Evolutionary conservation across 2,797 vertebrate genomes (phyloP), one percentile per base, ranked within the genome.

Genomic region (Iguana delicatissima): DNA sequence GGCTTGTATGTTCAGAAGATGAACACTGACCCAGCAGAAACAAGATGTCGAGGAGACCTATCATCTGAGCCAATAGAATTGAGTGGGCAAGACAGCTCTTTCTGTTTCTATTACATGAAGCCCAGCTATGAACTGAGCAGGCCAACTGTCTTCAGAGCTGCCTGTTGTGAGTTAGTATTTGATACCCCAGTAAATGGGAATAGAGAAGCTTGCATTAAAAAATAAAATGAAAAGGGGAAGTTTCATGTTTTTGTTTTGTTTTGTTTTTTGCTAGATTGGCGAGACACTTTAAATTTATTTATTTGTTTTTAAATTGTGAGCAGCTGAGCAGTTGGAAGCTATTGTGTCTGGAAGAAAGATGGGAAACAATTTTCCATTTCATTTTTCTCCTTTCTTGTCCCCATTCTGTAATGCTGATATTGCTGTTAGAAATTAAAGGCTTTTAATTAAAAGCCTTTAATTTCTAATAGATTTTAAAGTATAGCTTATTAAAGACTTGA

Each of bases 251-350:
- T 62, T 62, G 20, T 6, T 62, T 62, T 94, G 76, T 84, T 52
- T 90, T 24, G 42, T 1, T 80, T 82, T 93, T 92, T 89, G 29
- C 81, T 91, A 92, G 92, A 88, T 84, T 92, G 90, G 80, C 92
- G 77, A 80, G 84, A 89, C n/a, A 84, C 83, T 92, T 89, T 67
- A 77, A 90, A 84, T 85, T 88, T 62, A 32, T 84, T 29, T 86
- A 89, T 92, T 86, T 88, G 92, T 88, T 79, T 94, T 80, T 52
- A 29, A 91, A 94, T 84, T 91, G 16, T 76, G 91, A 93, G 88
- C 90, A 94, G 90, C 88, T 93, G 89, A 96, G 55, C 10, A 87
- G 29, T 73, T 94, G 59, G 89, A 92, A 93, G 24, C 13, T 0
- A 26, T 83, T 93, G 55, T 91, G 55, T 89, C 73, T 90, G 83